Evolutionary conservation across 2,888 invertebrate species (phyloP).

Genomic region (Odontomyia ornata): DNA sequence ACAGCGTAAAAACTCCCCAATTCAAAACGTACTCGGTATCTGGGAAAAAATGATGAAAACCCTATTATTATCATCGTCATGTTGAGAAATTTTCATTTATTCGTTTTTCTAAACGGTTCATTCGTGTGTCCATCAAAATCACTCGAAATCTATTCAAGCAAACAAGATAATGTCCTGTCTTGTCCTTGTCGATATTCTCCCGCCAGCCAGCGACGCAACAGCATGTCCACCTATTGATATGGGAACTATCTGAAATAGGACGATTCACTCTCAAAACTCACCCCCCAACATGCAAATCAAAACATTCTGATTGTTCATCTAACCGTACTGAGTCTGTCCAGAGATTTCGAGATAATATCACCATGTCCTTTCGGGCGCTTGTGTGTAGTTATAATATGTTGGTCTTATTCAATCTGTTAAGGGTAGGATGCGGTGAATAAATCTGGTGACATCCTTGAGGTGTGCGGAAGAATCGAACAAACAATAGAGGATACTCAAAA

Average conservation of each 20-base stretch:
- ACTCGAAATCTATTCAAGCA: constrained; percentile 45
- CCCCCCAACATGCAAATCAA: constrained; percentile 46
- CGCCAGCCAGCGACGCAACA: not conserved
- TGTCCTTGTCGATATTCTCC: not conserved
- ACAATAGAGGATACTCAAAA: not conserved
- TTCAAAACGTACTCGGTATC: constrained; percentile 22
- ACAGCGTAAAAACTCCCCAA: constrained; percentile 45
- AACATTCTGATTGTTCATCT: constrained; percentile 49
- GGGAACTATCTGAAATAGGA: not conserved
- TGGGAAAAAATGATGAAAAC: constrained; percentile 1
- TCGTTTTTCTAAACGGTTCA: constrained; percentile 12
- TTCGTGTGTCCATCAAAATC: constrained; percentile 46
- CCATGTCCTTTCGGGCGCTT: constrained; percentile 21
- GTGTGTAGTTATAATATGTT: constrained; percentile 12
- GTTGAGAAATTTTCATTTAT: constrained; percentile 12
- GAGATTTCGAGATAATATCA: constrained; percentile 12
- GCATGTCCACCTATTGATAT: not conserved
- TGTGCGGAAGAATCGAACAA: not conserved
- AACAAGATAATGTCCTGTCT: constrained; percentile 46
- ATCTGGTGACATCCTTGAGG: constrained; percentile 29
- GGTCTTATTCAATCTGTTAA: not conserved
- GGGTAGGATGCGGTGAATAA: constrained; percentile 28
- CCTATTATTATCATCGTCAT: constrained; percentile 15
- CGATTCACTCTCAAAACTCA: not conserved
- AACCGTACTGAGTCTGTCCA: constrained; percentile 34